Evolutionary conservation across 2,888 invertebrate genomes (phyloP).

Genomic region (Aethes cnicana): DNA sequence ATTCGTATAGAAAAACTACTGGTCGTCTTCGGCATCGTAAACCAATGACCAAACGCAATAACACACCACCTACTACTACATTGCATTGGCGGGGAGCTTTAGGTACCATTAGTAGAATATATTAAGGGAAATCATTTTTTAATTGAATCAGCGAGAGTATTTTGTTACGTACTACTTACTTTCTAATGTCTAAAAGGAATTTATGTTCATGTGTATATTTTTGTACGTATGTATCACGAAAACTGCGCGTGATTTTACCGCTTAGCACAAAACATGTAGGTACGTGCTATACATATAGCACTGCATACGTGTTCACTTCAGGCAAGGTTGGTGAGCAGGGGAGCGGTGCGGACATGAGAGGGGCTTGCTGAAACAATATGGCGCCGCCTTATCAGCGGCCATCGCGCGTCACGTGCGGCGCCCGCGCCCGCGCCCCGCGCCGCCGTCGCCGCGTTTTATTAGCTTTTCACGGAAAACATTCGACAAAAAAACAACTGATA

Average conservation of each 20-base stretch:
- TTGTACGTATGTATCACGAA: constrained; percentile 13
- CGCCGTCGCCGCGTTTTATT: constrained; percentile 48
- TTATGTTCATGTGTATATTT: neutral
- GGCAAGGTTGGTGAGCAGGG: constrained; percentile 38
- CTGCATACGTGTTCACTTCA: constrained; percentile 39
- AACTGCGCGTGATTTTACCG: constrained; percentile 19
- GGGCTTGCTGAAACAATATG: constrained; percentile 66
- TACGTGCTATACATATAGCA: constrained; percentile 36
- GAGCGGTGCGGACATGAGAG: constrained; percentile 34
- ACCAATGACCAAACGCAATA: no score
- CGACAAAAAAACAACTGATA: constrained; percentile 76
- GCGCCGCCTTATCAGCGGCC: constrained; percentile 63
- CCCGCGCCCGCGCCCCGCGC: constrained; percentile 47
- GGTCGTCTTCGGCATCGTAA: no score
- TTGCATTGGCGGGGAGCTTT: no score
- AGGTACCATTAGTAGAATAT: neutral
- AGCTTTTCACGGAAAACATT: constrained; percentile 76
- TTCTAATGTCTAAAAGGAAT: neutral
- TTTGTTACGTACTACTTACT: no score
- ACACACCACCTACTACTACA: no score
- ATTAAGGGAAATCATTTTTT: no score
- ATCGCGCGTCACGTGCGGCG: constrained; percentile 58
- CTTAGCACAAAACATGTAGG: constrained; percentile 19
- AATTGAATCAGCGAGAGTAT: no score
- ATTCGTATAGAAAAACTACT: no score